Base-by-base conservation (phyloP, 1,140 invertebrate species). In the Drosophila pectinifera region DNA sequence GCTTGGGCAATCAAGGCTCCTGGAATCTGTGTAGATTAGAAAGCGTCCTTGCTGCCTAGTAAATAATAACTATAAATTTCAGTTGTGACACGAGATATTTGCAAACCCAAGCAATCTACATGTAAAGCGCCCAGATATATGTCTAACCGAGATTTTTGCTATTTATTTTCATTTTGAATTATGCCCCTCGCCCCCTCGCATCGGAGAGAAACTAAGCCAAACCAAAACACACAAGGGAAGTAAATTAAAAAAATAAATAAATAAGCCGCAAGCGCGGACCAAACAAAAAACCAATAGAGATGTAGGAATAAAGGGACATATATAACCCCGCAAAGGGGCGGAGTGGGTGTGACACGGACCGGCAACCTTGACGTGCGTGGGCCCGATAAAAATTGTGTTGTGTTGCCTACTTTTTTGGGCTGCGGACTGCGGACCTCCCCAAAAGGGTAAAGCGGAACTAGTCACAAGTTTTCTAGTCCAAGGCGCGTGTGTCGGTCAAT, bases 121-220 rank as follows among this genome's bases (percentile, higher is more conserved):
- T 84, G 74, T 78, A 75, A 75, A 83, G 22, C 55, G 57, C 26
- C 64, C 45, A 56, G 43, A 41, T 76, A 70, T 65, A 73, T 74
- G 43, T 61, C 59, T 26, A 42, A 42, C 55, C 43, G 63, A 61
- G 46, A 69, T 85, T 78, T 73, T 59, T 73, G 54, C 81, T 68
- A 65, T 84, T 75, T 75, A 62, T 88, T 67, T 86, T 70, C 82
- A 68, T 72, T 85, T 86, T 86, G 84, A 88, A 83, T 88, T 88
- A 88, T 88, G 79, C 51, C 16, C 7, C 73, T 54, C 73, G 34
- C 51, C 26, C 61, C 46, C 36, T 36, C 26, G 56, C 55, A 42
- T 43, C 31, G 22, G 63, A 55, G 54, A 43, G 51, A 6, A 55
- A 55, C 67, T 38, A 46, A 54, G 26, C 45, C 38, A 18, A 45